Evolutionary conservation across 2,888 invertebrate species (phyloP), one percentile per base, ranked within the genome.

Genomic region (Melanchra persicariae): DNA sequence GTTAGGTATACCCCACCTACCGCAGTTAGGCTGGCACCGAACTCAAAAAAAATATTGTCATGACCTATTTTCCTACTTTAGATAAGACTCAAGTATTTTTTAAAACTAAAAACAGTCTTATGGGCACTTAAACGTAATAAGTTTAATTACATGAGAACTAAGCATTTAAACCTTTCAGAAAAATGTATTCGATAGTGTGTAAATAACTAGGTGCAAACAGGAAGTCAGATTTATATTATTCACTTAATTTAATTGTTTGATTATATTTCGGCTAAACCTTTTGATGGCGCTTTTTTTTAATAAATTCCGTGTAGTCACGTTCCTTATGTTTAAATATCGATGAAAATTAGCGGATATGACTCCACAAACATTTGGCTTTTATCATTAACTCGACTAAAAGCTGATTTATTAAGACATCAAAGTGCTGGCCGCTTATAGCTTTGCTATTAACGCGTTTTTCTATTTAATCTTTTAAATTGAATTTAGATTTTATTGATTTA

Each of bases 381-480:
- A 79, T 76, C 55, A 77, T 83, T 74, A 83, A 85, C 85, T 82
- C 81, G 76, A 79, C 80, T 80, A 76, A 75, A 82, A 85, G 73
- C 78, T 70, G 70, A 73, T 69, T 78, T 62, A 47, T 66, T 22
- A 30, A 52, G 58, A 74, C 70, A 70, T 79, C 65, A 79, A 78
- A 77, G 75, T 19, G n/a, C 26, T 26, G 30, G 37, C 77, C 71
- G 75, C 62, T 19, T 43, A n/a, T 43, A 43, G 40, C 12, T 76
- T 19, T 49, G 19, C 19, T 30, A 55, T 60, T 37, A 49, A 37
- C 19, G 37, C 12, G 15, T 3, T 8, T 0, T n/a, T 30, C 4
- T 5, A 67, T 55, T 49, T 1, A 34, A 59, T 43, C 6, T 4
- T 34, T 19, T 24, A 22, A 10, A 45, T 51, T 26, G 5, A n/a